Conservation (phyloP, 2,797 vertebrate species). For the Sebastes ruberrimus region DNA sequence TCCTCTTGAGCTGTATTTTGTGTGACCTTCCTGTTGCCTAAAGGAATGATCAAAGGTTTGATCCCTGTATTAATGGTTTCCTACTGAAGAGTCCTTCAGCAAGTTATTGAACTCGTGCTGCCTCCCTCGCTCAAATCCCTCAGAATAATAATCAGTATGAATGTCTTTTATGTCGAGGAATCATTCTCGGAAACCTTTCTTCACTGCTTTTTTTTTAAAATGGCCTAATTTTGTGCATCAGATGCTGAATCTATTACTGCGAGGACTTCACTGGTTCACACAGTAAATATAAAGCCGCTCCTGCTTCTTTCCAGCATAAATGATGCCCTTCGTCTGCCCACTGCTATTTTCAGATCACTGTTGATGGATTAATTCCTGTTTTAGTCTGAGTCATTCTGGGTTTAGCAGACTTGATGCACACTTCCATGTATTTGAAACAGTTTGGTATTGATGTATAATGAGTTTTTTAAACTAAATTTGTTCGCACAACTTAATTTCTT, state of each 20-base stretch:
- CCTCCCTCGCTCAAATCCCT: not conserved
- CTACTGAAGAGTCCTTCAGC: not conserved
- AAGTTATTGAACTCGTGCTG: slow-evolving; percentile 1
- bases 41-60: slow-evolving; percentile 7
- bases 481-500: not conserved
- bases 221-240: slow-evolving; percentile 8
- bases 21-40: not conserved
- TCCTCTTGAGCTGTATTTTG: not conserved
- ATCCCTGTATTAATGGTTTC: not conserved
- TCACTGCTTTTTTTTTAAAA: not conserved
- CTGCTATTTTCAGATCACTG: slow-evolving; percentile 42
- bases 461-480: not conserved
- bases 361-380: slow-evolving; percentile 5
- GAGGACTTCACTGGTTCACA: slow-evolving; percentile 6
- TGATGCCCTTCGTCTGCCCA: slow-evolving; percentile 25
- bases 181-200: slow-evolving; percentile 5
- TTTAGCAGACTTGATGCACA: not conserved
- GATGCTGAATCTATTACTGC: slow-evolving; percentile 11
- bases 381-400: slow-evolving; percentile 1
- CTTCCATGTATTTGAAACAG: not conserved
- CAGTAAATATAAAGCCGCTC: slow-evolving; percentile 9
- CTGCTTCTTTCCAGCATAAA: slow-evolving; percentile 27
- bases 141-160: slow-evolving; percentile 2
- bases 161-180: slow-evolving; percentile 8
- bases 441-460: not conserved